phyloP scores from a whole-genome alignment of 1,140 invertebrate genomes.

The Elymnias hypermnestra region DNA sequence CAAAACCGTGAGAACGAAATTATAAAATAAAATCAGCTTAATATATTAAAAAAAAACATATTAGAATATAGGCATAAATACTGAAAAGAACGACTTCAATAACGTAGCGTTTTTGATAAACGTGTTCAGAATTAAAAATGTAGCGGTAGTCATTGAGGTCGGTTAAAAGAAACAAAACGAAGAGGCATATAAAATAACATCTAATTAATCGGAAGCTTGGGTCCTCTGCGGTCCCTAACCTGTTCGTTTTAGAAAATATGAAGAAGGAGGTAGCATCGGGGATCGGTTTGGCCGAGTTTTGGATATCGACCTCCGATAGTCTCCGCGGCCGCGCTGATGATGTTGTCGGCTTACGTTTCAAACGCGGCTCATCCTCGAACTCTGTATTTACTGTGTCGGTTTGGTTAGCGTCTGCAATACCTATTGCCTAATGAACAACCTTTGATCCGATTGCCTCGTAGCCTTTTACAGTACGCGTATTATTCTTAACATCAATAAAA shows the following conservation, averaged over 20 bases:
- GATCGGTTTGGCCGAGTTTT: conserved; percentile 94
- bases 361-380: conserved; percentile 58
- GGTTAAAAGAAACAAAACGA: conserved; percentile 6
- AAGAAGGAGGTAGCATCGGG: conserved; percentile 96
- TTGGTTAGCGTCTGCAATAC: conserved; percentile 40
- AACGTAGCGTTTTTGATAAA: conserved; percentile 7
- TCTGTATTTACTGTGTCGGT: conserved; percentile 65
- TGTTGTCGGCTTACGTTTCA: conserved; percentile 67
- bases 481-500: too few relatives aligned
- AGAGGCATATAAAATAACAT: conserved; percentile 16
- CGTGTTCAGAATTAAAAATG: not conserved
- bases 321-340: conserved; percentile 88
- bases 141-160: conserved; percentile 4
- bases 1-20: conserved; percentile 17
- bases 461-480: too few relatives aligned
- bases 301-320: conserved; percentile 93
- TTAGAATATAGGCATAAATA: conserved; percentile 36
- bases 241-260: conserved; percentile 96
- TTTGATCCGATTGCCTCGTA: not conserved
- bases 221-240: conserved; percentile 76
- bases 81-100: conserved; percentile 17
- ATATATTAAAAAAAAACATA: conserved; percentile 20
- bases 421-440: not conserved
- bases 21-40: conserved; percentile 23
- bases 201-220: conserved; percentile 18